phyloP scores from a whole-genome alignment of 1,140 invertebrate species.

The Diorhabda elongata region DNA sequence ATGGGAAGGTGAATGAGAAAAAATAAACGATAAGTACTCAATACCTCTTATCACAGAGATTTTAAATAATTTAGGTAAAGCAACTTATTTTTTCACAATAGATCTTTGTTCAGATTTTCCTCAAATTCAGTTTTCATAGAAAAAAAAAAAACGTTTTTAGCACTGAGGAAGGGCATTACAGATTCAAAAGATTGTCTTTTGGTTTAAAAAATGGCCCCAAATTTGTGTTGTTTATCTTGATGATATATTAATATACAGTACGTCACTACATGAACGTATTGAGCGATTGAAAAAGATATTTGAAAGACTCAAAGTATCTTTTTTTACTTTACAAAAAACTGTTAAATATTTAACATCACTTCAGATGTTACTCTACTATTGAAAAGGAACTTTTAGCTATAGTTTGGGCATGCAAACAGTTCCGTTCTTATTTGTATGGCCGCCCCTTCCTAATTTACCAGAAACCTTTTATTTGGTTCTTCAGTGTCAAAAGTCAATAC shows the following conservation, averaged over 20 bases:
- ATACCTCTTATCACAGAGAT: conserved; percentile 20
- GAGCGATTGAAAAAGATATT: conserved; percentile 15
- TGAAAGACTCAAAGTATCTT: conserved; percentile 12
- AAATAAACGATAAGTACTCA: not conserved
- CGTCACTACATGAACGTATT: conserved; percentile 24
- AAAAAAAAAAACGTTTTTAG: too few relatives aligned
- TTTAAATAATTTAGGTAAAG: conserved; percentile 42
- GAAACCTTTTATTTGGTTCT: conserved; percentile 37
- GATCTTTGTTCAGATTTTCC: conserved; percentile 40
- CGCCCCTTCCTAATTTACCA: conserved; percentile 27
- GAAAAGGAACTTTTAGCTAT: conserved; percentile 45
- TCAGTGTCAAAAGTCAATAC: conserved; percentile 26
- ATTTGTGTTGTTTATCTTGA: conserved; percentile 29
- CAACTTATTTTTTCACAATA: conserved; percentile 45
- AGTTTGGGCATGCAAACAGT: conserved; percentile 31
- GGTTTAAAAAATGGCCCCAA: conserved; percentile 46
- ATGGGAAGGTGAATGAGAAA: too few relatives aligned
- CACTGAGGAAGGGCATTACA: conserved; percentile 29
- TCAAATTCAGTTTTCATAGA: conserved; percentile 36
- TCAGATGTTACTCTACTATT: conserved; percentile 27
- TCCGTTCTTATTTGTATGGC: conserved; percentile 31
- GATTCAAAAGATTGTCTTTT: conserved; percentile 45
- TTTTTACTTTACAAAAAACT: conserved; percentile 36
- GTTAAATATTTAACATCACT: conserved; percentile 43
- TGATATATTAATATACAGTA: conserved; percentile 27